phyloP scores from a whole-genome alignment of 2,797 vertebrate species.

The Leucoraja ocellata region DNA sequence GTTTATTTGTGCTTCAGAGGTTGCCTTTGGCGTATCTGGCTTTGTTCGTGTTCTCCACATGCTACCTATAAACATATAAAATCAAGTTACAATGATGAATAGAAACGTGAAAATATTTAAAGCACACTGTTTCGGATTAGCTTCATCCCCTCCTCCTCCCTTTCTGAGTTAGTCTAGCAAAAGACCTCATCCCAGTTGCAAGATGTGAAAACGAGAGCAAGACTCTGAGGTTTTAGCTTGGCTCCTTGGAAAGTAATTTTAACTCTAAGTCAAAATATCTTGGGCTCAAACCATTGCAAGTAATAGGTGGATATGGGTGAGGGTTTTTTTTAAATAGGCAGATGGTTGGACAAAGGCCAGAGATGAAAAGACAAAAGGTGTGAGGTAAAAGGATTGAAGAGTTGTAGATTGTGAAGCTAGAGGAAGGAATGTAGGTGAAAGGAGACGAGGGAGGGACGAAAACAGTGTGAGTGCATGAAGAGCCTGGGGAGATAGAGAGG shows the following conservation, averaged over 20 bases:
- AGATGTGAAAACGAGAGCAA: background rate
- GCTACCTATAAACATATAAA: no score
- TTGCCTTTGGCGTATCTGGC: background rate
- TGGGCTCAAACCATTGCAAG: background rate
- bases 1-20: background rate
- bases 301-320: no score
- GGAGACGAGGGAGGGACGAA: no score
- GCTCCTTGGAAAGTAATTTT: background rate
- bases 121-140: background rate
- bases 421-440: no score
- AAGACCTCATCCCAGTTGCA: background rate
- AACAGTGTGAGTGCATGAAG: no score
- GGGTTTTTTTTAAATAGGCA: no score
- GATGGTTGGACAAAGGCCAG: no score
- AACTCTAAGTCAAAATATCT: background rate
- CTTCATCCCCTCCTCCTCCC: background rate
- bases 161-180: background rate
- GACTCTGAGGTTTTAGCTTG: background rate
- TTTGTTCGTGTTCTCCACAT: no score
- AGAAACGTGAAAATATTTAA: background rate
- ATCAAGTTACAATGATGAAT: background rate
- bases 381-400: no score
- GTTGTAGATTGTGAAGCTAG: no score
- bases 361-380: no score
- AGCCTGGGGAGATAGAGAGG: no score